These are phyloP conservation scores for Oscheius sp. DNA, from an alignment of 2,888 invertebrate species.

Conservation along the genomic window DNA sequence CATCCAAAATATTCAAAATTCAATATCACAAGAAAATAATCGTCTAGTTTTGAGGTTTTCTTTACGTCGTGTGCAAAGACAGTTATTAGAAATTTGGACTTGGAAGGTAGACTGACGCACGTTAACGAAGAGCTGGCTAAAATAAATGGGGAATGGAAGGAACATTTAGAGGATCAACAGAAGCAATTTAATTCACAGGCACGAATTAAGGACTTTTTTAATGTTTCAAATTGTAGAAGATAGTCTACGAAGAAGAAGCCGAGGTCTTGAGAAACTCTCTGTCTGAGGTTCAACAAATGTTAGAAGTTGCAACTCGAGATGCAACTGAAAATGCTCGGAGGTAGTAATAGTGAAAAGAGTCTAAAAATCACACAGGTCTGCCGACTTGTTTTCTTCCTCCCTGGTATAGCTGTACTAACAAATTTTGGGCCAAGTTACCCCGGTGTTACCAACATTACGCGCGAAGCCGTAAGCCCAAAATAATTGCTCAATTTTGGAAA, in stretches of 20 bases:
- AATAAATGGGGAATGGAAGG: conserved; percentile 58
- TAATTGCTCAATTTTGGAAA: neutral
- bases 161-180: conserved; percentile 43
- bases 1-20: conserved; percentile 1
- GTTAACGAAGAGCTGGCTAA: conserved; percentile 49
- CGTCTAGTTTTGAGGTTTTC: neutral
- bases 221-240: conserved; percentile 40
- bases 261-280: conserved; percentile 44
- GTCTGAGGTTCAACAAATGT: conserved; percentile 39
- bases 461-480: neutral
- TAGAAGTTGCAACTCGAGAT: conserved; percentile 52
- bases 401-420: conserved; percentile 3
- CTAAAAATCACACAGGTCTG: no score
- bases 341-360: no score
- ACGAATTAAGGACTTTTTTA: neutral
- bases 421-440: conserved; percentile 3
- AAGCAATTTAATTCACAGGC: conserved; percentile 46
- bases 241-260: conserved; percentile 44
- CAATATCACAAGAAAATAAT: neutral
- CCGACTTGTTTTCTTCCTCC: conserved; percentile 33
- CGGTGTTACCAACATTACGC: conserved; percentile 17
- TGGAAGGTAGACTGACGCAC: conserved; percentile 48
- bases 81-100: conserved; percentile 38
- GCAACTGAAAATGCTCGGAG: conserved; percentile 53
- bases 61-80: no score